Evolutionary conservation across 1,140 invertebrate species (phyloP).

Genomic region (Parapsyche elsis): DNA sequence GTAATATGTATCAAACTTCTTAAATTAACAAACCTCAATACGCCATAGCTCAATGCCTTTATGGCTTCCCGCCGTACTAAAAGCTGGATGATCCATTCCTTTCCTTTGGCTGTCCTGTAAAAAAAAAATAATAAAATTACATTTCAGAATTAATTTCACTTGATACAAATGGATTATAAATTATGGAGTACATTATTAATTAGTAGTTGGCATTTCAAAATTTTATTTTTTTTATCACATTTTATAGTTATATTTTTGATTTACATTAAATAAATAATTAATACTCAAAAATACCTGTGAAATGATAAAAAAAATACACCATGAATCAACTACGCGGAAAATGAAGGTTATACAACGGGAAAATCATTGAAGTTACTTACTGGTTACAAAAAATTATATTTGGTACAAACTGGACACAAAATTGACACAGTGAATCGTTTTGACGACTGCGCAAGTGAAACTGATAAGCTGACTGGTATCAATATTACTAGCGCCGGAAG

Average conservation of each 20-base stretch:
- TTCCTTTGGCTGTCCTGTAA: slow-evolving; percentile 62
- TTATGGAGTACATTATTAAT: too few species aligned
- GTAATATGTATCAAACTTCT: too few species aligned
- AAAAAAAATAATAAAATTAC: not conserved
- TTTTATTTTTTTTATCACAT: too few species aligned
- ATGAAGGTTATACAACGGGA: not conserved
- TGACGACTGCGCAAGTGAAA: not conserved
- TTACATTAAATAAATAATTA: too few species aligned
- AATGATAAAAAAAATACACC: not conserved
- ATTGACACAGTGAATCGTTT: not conserved
- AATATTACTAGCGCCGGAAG: not conserved
- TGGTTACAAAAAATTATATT: not conserved
- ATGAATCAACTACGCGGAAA: not conserved
- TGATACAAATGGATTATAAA: too few species aligned
- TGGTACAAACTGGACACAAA: not conserved
- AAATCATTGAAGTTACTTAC: not conserved
- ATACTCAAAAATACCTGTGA: too few species aligned
- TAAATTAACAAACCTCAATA: slow-evolving; percentile 71
- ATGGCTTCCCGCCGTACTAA: slow-evolving; percentile 71
- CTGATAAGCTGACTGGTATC: not conserved
- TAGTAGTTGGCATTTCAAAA: too few species aligned
- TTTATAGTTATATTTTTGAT: too few species aligned
- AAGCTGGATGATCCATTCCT: slow-evolving; percentile 68
- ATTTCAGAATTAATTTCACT: too few species aligned
- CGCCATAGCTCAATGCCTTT: slow-evolving; percentile 77